These are phyloP conservation scores for Chaetodon trifascialis DNA, from an alignment of 2,113 vertebrate species.

Conservation along the genomic window DNA sequence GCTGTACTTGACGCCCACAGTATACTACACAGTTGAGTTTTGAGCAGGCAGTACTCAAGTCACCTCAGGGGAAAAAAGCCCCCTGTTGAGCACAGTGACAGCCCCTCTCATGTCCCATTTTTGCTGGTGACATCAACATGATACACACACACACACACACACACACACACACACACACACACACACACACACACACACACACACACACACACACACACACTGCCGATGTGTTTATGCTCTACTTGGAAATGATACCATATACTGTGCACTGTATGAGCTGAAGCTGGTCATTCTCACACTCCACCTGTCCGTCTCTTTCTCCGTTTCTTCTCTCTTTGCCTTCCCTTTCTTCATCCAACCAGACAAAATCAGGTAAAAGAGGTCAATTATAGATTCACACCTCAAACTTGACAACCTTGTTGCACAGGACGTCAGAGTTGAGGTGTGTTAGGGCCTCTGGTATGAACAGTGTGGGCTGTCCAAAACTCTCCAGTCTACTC, in stretches of 20 bases:
- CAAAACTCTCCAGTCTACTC: background rate
- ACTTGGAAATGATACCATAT: conserved; percentile 35
- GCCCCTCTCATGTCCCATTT: conserved; percentile 49
- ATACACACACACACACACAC: conserved; percentile 2
- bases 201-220: conserved; percentile 5
- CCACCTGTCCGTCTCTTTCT: background rate
- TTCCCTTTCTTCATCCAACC: background rate
- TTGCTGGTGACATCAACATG: conserved; percentile 38
- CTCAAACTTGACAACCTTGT: conserved; percentile 34
- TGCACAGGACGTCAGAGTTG: conserved; percentile 21
- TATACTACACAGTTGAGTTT: conserved; percentile 44
- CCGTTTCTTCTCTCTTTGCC: background rate
- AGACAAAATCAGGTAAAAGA: conserved; percentile 19
- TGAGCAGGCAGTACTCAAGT: conserved; percentile 45
- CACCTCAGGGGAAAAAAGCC: conserved; percentile 19
- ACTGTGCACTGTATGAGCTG: conserved; percentile 11
- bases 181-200: too few species aligned
- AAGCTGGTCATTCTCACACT: conserved; percentile 26
- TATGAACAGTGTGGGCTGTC: conserved; percentile 19
- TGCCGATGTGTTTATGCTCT: conserved; percentile 35
- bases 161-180: conserved; percentile 1
- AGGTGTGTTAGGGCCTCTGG: conserved; percentile 6
- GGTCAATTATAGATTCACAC: conserved; percentile 50
- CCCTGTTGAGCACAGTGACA: conserved; percentile 43
- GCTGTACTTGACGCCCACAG: conserved; percentile 24